These are phyloP conservation scores for Sceliomorpha sp. DNA, from an alignment of 2,888 invertebrate genomes.

Conservation along the genomic window DNA sequence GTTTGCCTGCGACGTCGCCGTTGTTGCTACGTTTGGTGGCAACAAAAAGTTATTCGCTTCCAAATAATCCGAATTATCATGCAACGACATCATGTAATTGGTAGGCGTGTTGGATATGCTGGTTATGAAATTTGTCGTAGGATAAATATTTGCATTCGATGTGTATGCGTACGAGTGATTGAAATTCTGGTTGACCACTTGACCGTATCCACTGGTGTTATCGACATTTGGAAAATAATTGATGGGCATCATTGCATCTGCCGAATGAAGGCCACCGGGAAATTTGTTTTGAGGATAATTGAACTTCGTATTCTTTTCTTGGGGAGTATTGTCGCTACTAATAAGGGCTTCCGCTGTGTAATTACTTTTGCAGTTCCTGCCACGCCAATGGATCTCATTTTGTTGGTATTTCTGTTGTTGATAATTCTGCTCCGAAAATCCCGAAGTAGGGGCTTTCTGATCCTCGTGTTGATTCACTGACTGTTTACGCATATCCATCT, in stretches of 20 bases:
- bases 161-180: constrained; percentile 76
- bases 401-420: constrained; percentile 71
- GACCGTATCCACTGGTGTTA: constrained; percentile 72
- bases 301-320: constrained; percentile 75
- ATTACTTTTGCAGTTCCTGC: constrained; percentile 78
- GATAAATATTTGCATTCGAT: constrained; percentile 76
- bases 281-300: constrained; percentile 77
- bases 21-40: constrained; percentile 69
- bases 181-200: constrained; percentile 77
- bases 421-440: constrained; percentile 61
- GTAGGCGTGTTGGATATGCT: constrained; percentile 76
- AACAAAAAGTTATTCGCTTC: constrained; percentile 74
- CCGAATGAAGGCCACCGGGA: constrained; percentile 62
- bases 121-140: constrained; percentile 75
- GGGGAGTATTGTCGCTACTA: constrained; percentile 68
- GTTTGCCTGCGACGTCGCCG: constrained; percentile 56
- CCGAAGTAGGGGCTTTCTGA: constrained; percentile 60
- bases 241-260: constrained; percentile 73
- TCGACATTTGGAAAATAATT: constrained; percentile 77
- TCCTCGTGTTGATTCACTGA: constrained; percentile 70
- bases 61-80: constrained; percentile 75
- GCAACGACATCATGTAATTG: constrained; percentile 77
- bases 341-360: constrained; percentile 80
- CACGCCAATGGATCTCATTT: constrained; percentile 75
- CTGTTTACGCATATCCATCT: constrained; percentile 74